phyloP scores from a whole-genome alignment of 2,113 vertebrate species.

The Pteruthius melanotis region DNA sequence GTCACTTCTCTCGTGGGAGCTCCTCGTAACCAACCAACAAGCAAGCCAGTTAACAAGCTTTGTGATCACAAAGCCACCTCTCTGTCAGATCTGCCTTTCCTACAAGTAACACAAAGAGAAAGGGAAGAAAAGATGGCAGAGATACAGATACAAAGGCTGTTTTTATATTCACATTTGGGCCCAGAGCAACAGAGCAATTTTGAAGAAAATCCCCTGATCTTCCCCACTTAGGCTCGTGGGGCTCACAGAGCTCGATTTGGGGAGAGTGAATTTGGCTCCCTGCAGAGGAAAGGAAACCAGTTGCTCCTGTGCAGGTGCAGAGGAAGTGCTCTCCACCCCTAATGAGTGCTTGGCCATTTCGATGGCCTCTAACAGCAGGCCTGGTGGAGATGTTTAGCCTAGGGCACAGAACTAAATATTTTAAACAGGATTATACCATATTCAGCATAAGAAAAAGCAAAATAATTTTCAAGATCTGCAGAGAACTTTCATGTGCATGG shows the following conservation, averaged over 20 bases:
- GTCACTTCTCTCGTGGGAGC: background rate
- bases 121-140: background rate
- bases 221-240: background rate
- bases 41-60: background rate
- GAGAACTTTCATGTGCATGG: background rate
- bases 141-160: background rate
- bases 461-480: background rate
- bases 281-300: background rate
- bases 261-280: background rate
- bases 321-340: background rate
- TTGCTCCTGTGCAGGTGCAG: slow-evolving; percentile 37
- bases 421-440: background rate
- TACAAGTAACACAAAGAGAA: background rate
- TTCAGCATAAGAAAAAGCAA: background rate
- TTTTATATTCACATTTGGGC: background rate
- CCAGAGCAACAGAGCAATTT: slow-evolving; percentile 44
- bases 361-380: background rate
- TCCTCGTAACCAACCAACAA: background rate
- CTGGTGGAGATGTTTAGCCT: background rate
- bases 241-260: background rate
- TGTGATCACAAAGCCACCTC: background rate
- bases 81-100: background rate
- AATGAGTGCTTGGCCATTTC: background rate
- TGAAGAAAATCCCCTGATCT: slow-evolving; percentile 22
- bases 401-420: background rate